Base-by-base conservation (phyloP, 2,888 invertebrate genomes). In the Ischnus inquisitorius region DNA sequence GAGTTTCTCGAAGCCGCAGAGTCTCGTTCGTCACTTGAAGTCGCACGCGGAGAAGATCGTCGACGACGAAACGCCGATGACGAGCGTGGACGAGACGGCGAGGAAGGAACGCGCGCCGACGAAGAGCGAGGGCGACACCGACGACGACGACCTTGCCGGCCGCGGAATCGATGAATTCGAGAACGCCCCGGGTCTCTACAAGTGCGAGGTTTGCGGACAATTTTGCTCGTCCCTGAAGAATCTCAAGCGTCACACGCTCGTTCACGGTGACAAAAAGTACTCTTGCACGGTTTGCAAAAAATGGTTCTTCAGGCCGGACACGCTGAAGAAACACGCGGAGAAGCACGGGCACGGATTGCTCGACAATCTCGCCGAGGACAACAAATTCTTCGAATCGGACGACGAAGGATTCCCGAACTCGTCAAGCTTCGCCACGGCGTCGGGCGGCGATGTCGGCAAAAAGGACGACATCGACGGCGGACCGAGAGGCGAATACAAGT, bases 191-290 rank as follows among this genome's bases (percentile, higher is more conserved):
- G 91, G 90, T 41, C 86, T 93, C 68, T 93, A 92, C 83, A 93
- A 93, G 78, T 93, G 93, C 67, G 90, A 93, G 46, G 87, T 89
- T 64, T 93, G 93, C 76, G 89, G 90, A 65, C 92, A 93, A 79
- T 92, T 91, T 75, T 93, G 92, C 85, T 92, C 93, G 5, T 91
- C 93, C 0, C 43, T 92, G 48, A 93, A 93, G 71, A 93, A 93
- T 87, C 75, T 93, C 1, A 93, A 92, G 69, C 88, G 93, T 28
- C 93, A 93, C 54, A 80, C 91, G 6, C 87, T 93, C 1, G 90
- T 93, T n/a, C 93, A 93, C 41, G 93, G 93, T 0, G 93, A 93
- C n/a, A 93, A 92, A 68, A 93, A 93, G 75, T 93, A 93, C 82
- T 92, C 93, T 0, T 93, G 93, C 64, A 93, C 93, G 0, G 93